Evolutionary conservation across 1,140 invertebrate species (phyloP), one percentile per base, ranked within the genome.

Genomic region (Hycleus cichorii): DNA sequence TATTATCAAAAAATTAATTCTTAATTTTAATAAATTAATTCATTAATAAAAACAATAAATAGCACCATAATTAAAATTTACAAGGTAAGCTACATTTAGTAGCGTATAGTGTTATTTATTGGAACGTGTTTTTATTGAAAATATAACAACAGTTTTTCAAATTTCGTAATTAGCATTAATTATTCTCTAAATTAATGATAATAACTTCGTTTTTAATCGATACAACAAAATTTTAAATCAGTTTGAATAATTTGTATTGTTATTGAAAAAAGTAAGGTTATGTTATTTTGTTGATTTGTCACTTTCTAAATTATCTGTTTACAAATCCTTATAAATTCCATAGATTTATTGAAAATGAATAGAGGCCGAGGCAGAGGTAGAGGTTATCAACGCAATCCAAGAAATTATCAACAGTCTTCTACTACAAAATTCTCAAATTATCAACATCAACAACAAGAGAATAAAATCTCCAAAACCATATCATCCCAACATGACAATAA

Each of bases 401-500:
- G 43, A 11, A 53, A n/a, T 26, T 12, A 53, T 12, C 42, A 18
- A 32, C 42, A 25, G 2, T 10, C 26, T n/a, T 12, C 51, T 27
- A 53, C 32, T 9, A 46, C 39, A 12, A n/a, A 45, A 18, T 32
- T 26, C 42, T 40, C 51, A 25, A 11, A 53, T 9, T 18, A 18
- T 18, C 51, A 27, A 27, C 11, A 32, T 7, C 38, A 11, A 46
- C 18, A n/a, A 52, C 42, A 42, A 42, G 9, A 42, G 9, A n/a
- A 9, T 42, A 11, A 9, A 10, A 42, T 11, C 9, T 7, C 3
- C 9, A 42, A 10, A 42, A 42, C 40, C 9, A 42, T n/a, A 63
- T 60, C 61, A 67, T 60, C 59, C 51, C 61, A 67, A 56, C 67
- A 67, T 58, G 61, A 64, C 63, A 61, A 63, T 58, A 67, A 63